Evolutionary conservation across 92 coral and sea anemone species (phyloP), one percentile per base, ranked within the genome.

Genomic region (Phenganax subtilis): DNA sequence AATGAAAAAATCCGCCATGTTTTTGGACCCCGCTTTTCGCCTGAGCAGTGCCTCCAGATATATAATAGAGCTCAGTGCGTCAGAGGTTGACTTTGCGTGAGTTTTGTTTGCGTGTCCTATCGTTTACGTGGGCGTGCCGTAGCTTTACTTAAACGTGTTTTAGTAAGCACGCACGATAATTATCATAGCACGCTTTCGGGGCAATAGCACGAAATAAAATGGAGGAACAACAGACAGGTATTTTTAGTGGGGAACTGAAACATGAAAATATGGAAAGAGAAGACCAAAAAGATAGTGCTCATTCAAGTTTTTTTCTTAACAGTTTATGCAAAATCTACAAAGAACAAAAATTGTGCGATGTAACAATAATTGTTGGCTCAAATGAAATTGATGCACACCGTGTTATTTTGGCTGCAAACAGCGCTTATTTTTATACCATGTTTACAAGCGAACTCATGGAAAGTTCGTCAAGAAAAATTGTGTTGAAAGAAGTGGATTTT

Each of bases 401-500:
- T 10, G 87, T 93, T 10, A 82, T 94, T 77, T 85, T 94, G 77
- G 98, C 98, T 25, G 98, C 98, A 51, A 94, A 94, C 77, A 94
- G 98, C 31, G 87, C 84, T 70, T 94, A 94, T 83, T 94, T 94
- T 72, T 91, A 87, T 84, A 88, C 98, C 10, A 94, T 94, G 98
- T 94, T 94, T 86, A 94, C 98, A 14, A 88, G 89, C 37, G 97
- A 91, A 55, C 88, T 94, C 91, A 85, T 91, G 51, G 98, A 94
- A 75, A 94, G 97, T 57, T 81, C 88, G 14, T 89, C 92, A 55
- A 88, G 84, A 65, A 89, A 91, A 60, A 84, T 94, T 72, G 85
- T 89, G 11, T 81, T 94, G 52, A 88, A 88, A 47, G 98, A 93
- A 57, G 96, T 94, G 2, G 97, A 94, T 31, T 85, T 75, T 67